Conservation (phyloP, 2,113 vertebrate genomes). For the Dendrocopos noguchii region DNA sequence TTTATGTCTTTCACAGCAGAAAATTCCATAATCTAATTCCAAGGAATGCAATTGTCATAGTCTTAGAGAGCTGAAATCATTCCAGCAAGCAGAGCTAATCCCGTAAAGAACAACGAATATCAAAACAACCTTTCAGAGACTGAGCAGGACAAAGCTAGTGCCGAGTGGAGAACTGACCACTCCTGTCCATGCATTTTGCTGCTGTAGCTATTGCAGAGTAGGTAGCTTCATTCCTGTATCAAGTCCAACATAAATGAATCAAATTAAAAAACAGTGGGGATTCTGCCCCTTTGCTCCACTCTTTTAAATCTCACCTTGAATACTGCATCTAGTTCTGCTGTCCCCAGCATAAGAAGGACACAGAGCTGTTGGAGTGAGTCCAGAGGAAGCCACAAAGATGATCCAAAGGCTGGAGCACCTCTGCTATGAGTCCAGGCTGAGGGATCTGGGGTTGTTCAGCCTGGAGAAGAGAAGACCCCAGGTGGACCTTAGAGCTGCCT, state of each 20-base stretch:
- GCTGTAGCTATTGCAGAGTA: neutral
- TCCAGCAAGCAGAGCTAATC: neutral
- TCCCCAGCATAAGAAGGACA: too few species aligned
- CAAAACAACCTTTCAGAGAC: neutral
- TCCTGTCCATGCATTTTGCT: neutral
- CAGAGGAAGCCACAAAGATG: too few species aligned
- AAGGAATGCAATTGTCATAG: neutral
- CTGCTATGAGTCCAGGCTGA: too few species aligned
- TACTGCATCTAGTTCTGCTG: too few species aligned
- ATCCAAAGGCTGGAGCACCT: too few species aligned
- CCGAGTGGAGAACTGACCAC: neutral
- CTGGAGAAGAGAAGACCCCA: too few species aligned
- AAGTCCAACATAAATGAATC: neutral
- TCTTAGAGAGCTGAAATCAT: neutral
- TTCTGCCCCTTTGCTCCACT: too few species aligned
- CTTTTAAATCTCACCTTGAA: too few species aligned
- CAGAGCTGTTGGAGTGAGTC: too few species aligned
- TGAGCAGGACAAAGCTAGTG: neutral
- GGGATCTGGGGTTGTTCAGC: too few species aligned
- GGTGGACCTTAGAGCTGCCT: too few species aligned
- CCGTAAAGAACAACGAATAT: neutral
- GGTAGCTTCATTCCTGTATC: neutral
- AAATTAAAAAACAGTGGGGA: too few species aligned
- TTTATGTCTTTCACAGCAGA: neutral
- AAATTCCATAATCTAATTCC: neutral